phyloP scores from a whole-genome alignment of 1,140 invertebrate species.

The Drosophila sechellia region DNA sequence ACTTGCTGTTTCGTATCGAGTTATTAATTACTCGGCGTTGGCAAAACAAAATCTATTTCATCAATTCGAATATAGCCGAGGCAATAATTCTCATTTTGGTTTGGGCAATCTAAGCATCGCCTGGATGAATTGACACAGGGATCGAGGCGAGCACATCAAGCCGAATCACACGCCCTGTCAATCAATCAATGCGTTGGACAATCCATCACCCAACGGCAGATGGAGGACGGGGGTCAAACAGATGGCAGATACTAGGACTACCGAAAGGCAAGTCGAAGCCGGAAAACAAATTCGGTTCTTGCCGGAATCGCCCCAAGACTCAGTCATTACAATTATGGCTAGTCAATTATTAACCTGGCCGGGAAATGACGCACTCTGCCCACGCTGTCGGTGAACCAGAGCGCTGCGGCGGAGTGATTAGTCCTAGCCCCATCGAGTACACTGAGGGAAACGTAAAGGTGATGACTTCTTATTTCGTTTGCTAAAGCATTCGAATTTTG shows the following conservation, averaged over 20 bases:
- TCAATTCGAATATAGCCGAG: conserved; percentile 44
- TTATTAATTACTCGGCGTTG: conserved; percentile 44
- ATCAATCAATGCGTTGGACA: conserved; percentile 67
- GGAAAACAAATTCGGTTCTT: neutral
- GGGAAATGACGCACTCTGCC: conserved; percentile 54
- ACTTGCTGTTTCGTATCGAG: conserved; percentile 41
- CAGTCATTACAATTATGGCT: conserved; percentile 63
- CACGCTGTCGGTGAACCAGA: neutral
- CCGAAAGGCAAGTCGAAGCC: conserved; percentile 2
- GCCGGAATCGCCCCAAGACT: conserved; percentile 39
- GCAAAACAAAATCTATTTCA: conserved; percentile 44
- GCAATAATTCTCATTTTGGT: conserved; percentile 53
- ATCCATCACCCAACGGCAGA: conserved; percentile 49
- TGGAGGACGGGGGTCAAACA: neutral
- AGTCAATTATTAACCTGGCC: conserved; percentile 64
- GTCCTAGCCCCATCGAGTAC: neutral
- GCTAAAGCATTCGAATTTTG: too few relatives aligned
- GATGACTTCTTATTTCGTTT: too few relatives aligned
- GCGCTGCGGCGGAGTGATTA: conserved; percentile 19
- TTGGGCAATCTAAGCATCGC: conserved; percentile 11
- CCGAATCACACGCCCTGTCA: conserved; percentile 42
- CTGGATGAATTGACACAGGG: conserved; percentile 37
- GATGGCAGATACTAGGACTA: conserved; percentile 3
- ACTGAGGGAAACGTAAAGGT: neutral
- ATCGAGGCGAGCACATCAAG: conserved; percentile 16